phyloP scores from a whole-genome alignment of 2,113 vertebrate species.

The Leptobrachium leishanense region DNA sequence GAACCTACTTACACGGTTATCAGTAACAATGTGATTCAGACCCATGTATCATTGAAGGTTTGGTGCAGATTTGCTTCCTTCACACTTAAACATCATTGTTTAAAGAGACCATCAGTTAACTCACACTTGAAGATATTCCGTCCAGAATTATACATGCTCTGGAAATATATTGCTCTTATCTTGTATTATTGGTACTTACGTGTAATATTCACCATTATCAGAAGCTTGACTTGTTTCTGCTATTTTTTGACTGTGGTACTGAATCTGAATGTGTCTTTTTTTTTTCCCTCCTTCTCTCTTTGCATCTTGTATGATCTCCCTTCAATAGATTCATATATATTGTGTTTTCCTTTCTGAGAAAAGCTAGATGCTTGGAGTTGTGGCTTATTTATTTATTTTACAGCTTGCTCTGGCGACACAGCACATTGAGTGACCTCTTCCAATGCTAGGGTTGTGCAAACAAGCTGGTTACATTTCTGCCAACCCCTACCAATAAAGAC shows the following conservation, averaged over 20 bases:
- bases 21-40: not conserved
- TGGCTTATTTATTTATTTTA: no score
- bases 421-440: no score
- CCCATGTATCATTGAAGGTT: constrained; percentile 32
- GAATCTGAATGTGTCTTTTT: not conserved
- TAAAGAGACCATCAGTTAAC: constrained; percentile 28
- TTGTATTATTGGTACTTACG: no score
- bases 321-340: no score
- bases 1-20: no score
- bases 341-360: no score
- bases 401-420: no score
- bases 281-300: not conserved
- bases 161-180: not conserved
- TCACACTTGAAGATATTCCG: constrained; percentile 30
- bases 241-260: not conserved
- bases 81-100: constrained; percentile 30
- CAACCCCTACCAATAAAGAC: no score
- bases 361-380: no score
- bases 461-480: no score
- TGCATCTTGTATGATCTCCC: no score
- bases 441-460: no score
- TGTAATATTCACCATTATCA: not conserved
- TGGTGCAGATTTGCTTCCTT: constrained; percentile 29
- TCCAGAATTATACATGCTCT: constrained; percentile 1
- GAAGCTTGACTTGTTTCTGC: not conserved